These are phyloP conservation scores for Argyresthia albistria DNA, from an alignment of 2,888 invertebrate genomes.

Conservation along the genomic window DNA sequence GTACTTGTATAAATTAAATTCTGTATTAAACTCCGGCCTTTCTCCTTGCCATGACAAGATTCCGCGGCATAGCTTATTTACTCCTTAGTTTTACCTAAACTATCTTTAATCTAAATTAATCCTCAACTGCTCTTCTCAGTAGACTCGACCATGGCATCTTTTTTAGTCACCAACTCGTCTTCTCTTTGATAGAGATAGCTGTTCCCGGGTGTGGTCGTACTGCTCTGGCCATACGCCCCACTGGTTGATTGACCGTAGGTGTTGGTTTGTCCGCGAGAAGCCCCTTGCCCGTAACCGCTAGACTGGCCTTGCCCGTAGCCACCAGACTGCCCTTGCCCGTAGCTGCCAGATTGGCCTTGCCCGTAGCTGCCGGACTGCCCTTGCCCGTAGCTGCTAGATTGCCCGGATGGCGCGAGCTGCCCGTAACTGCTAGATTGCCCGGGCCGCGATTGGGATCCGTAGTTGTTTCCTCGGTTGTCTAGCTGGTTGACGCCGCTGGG, in stretches of 20 bases:
- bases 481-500: constrained; percentile 35
- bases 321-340: constrained; percentile 15
- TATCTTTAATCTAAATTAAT: too few relatives aligned
- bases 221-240: constrained; percentile 15
- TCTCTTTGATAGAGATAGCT: constrained; percentile 71
- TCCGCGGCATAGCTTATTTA: too few relatives aligned
- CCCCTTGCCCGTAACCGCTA: constrained; percentile 9
- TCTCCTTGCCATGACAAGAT: too few relatives aligned
- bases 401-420: not conserved
- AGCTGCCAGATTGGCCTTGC: constrained; percentile 16
- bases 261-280: constrained; percentile 11
- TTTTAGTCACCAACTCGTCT: constrained; percentile 49
- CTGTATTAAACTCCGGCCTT: too few relatives aligned
- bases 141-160: constrained; percentile 19
- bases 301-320: constrained; percentile 20
- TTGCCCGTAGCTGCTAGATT: not conserved
- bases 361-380: constrained; percentile 13
- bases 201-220: constrained; percentile 52
- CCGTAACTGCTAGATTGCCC: not conserved
- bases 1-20: too few relatives aligned
- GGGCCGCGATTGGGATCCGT: constrained; percentile 5
- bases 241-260: constrained; percentile 8
- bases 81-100: too few relatives aligned
- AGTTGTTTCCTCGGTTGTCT: constrained; percentile 19
- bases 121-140: too few relatives aligned